These are phyloP conservation scores for Drosophila ananassae DNA, from an alignment of 1,140 invertebrate species.

Conservation along the genomic window DNA sequence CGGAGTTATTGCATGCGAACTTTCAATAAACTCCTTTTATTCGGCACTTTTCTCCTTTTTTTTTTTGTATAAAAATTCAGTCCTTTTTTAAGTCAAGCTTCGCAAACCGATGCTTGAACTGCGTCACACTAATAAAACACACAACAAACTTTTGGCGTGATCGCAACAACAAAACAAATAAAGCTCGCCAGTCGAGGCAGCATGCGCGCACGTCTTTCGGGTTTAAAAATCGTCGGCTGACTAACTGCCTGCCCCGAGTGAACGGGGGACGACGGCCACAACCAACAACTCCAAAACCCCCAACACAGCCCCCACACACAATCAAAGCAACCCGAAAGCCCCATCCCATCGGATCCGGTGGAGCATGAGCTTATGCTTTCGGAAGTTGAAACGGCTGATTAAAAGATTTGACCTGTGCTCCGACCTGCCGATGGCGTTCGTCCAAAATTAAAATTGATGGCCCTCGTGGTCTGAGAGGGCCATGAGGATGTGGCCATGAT, in stretches of 20 bases:
- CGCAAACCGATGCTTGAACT: slow-evolving; percentile 18
- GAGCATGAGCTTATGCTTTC: slow-evolving; percentile 42
- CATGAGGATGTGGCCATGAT: slow-evolving; percentile 18
- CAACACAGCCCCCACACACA: slow-evolving; percentile 24
- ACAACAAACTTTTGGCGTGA: slow-evolving; percentile 13
- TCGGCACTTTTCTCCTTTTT: not conserved
- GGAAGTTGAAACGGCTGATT: slow-evolving; percentile 23
- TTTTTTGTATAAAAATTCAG: not conserved
- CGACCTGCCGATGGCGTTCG: slow-evolving; percentile 15
- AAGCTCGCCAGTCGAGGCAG: slow-evolving; percentile 20
- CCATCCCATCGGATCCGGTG: slow-evolving; percentile 29
- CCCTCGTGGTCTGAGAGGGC: not conserved
- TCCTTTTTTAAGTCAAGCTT: slow-evolving; percentile 4
- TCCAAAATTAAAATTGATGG: slow-evolving; percentile 19
- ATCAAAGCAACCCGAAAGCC: slow-evolving; percentile 18
- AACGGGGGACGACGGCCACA: slow-evolving; percentile 20
- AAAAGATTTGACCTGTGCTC: slow-evolving; percentile 30
- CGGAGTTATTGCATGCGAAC: slow-evolving; percentile 3
- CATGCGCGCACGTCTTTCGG: slow-evolving; percentile 57
- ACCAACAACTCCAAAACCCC: slow-evolving; percentile 49
- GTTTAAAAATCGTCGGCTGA: slow-evolving; percentile 74
- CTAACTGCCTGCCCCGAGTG: slow-evolving; percentile 47
- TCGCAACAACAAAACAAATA: slow-evolving; percentile 20
- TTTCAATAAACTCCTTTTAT: slow-evolving; percentile 10
- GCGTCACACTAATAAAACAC: slow-evolving; percentile 13